Conservation (phyloP, 2,113 vertebrate genomes). For the Lampris megalopsis region DNA sequence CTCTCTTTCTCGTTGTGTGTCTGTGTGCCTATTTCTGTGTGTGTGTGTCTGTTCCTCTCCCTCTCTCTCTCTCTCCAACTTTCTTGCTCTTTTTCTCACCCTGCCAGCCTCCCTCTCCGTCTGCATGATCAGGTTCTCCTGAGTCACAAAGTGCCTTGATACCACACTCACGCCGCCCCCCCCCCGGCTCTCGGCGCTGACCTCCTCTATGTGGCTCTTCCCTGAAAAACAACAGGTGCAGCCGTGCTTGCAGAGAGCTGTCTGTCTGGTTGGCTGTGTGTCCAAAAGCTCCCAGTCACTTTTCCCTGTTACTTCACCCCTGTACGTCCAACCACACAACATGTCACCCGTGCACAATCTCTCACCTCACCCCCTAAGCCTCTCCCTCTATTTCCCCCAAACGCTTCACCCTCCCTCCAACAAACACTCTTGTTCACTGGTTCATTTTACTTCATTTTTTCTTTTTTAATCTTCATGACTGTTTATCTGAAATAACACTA, state of each 20-base stretch:
- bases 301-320: constrained; percentile 61
- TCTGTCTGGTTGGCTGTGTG: constrained; percentile 32
- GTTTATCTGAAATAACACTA: no score
- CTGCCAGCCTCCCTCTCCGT: not conserved
- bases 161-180: not conserved
- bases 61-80: not conserved
- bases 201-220: constrained; percentile 24
- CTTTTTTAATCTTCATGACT: no score
- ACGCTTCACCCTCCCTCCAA: constrained; percentile 5
- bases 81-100: not conserved
- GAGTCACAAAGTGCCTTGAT: constrained; percentile 73
- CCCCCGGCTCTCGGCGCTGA: not conserved
- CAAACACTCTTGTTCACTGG: not conserved
- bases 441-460: no score
- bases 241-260: constrained; percentile 40
- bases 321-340: constrained; percentile 47
- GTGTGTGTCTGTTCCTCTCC: not conserved
- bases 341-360: constrained; percentile 34
- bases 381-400: constrained; percentile 28
- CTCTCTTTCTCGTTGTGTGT: no score
- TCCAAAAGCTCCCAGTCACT: constrained; percentile 39
- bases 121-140: constrained; percentile 71
- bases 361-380: constrained; percentile 3
- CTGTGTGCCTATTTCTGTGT: no score
- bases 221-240: constrained; percentile 80